These are phyloP conservation scores for Rhagophthalmus giganteus DNA, from an alignment of 2,888 invertebrate species.

Conservation along the genomic window DNA sequence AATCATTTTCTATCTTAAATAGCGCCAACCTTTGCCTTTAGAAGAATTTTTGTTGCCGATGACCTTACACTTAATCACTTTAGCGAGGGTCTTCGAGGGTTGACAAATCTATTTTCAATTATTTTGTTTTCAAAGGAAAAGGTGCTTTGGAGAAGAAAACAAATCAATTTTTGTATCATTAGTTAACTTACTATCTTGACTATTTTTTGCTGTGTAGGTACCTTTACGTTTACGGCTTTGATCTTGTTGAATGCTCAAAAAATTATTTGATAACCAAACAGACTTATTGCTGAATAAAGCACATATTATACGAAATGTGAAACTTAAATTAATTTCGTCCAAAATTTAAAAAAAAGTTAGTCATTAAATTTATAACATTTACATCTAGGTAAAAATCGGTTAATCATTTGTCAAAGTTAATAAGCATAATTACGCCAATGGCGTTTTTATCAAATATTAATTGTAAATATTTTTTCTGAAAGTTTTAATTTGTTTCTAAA, in stretches of 20 bases:
- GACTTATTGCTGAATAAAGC: too few relatives aligned
- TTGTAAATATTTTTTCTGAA: too few relatives aligned
- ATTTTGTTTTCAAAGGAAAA: neutral
- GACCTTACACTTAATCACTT: constrained; percentile 5
- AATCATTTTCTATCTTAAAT: constrained; percentile 2
- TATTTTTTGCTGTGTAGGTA: neutral
- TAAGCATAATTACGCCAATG: too few relatives aligned
- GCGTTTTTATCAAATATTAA: too few relatives aligned
- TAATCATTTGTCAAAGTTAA: too few relatives aligned
- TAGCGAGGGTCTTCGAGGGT: constrained; percentile 1
- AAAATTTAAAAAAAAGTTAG: too few relatives aligned
- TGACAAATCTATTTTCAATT: constrained; percentile 2
- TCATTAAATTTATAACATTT: too few relatives aligned
- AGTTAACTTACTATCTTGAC: too few relatives aligned
- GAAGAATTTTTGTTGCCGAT: neutral
- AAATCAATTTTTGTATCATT: neutral
- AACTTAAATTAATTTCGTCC: too few relatives aligned
- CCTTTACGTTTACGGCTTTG: neutral
- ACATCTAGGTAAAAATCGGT: too few relatives aligned
- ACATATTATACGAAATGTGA: too few relatives aligned
- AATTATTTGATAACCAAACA: neutral
- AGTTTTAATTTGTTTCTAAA: too few relatives aligned
- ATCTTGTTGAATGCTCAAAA: neutral
- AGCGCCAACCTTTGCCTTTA: neutral
- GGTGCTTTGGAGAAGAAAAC: neutral